Base-by-base conservation (phyloP, 2,797 vertebrate genomes). In the Rachycentron canadum region DNA sequence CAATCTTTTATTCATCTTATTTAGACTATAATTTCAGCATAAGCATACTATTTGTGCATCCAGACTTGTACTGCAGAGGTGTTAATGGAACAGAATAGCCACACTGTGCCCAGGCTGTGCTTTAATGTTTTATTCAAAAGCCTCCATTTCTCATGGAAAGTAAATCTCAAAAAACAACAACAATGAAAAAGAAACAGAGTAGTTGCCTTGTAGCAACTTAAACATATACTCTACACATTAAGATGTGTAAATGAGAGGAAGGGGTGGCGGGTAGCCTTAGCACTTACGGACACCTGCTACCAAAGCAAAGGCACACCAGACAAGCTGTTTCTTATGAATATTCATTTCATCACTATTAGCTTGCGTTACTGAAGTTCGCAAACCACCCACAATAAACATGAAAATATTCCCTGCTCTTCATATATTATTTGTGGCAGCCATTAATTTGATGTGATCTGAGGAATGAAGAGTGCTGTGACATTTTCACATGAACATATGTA, bases 241-340 rank as follows among this genome's bases (percentile, higher is more conserved):
- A 82, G 73, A 87, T 84, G 76, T 91, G 86, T 87, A 91, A 91
- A 90, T 86, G 74, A 90, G 81, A 73, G n/a, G 43, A 57, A 2
- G 40, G 47, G 59, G 38, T 62, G 76, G 53, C 19, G 26, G 53
- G 28, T 52, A 59, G 75, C 59, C 53, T 74, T 12, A 75, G 53
- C 52, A 82, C 53, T 40, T 58, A 83, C 78, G 82, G 86, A 91
- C 93, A 93, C 85, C 91, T 94, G 92, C 88, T 91, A 50, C 45
- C 53, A 61, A 86, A 86, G 82, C 91, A 91, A 84, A 92, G 82
- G 85, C 87, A 69, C 87, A 74, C 28, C 49, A 71, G 69, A 76
- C 90, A 91, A 91, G 86, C 92, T 93, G 91, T 91, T 90, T 78
- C 47, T 66, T 52, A 84, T 91, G 87, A 92, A 92, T 92, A 91